A percentile compares a stretch with the other conserved stretches of the same genome.
Evolutionary conservation across 2,113 vertebrate genomes (phyloP).

Genomic region (Ptilorrhoa leucosticta): DNA sequence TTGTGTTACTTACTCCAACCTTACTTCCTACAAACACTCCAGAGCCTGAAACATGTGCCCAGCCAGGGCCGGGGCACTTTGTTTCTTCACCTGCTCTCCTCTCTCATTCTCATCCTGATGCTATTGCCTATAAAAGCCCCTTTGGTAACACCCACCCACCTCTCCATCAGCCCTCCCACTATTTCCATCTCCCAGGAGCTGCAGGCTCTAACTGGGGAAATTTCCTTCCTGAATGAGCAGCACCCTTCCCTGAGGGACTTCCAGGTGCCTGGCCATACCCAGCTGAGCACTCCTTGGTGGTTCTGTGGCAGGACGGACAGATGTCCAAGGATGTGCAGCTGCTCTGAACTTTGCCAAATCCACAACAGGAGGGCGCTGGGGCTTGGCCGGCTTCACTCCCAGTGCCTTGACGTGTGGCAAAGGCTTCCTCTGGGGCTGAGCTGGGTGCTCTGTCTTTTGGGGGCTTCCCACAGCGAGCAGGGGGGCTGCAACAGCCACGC

Average conservation of each 20-base stretch:
- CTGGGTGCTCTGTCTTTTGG: background rate
- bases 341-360: constrained; percentile 64
- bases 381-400: constrained; percentile 71
- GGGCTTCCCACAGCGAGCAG: constrained; percentile 11
- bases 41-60: background rate
- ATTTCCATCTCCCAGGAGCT: background rate
- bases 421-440: constrained; percentile 64
- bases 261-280: background rate
- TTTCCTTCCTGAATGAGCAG: background rate
- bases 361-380: constrained; percentile 71
- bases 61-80: background rate
- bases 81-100: background rate
- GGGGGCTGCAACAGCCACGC: background rate
- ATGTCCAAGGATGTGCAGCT: background rate
- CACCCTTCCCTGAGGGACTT: background rate
- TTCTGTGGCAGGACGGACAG: rapidly evolving
- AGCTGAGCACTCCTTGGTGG: background rate
- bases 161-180: constrained; percentile 36
- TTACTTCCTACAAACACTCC: background rate
- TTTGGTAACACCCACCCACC: background rate
- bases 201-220: background rate
- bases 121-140: background rate
- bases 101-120: background rate
- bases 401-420: constrained; percentile 44
- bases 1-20: background rate